Evolutionary conservation across 2,888 invertebrate species (phyloP), one percentile per base, ranked within the genome.

Genomic region (Diploptera punctata): DNA sequence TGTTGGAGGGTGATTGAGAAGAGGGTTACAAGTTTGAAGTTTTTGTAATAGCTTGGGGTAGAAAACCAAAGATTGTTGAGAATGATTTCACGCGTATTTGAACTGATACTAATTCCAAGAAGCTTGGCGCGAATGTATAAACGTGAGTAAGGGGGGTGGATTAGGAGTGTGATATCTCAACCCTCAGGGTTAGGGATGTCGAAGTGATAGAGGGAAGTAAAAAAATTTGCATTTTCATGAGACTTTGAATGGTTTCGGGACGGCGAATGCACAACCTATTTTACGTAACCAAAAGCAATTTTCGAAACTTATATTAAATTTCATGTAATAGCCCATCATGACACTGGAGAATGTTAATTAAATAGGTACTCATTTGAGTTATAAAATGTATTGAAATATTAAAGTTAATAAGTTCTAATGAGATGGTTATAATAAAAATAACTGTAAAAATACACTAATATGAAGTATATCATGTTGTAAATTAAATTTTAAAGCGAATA

Each of bases 1-100:
- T 47, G 18, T 47, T 47, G 19, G 47, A 24, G 52, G 52, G 13
- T 4, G n/a, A n/a, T n/a, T n/a, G n/a, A 19, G n/a, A 47, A 19
- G 52, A 24, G 52, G 13, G 52, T 47, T 47, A 52, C 9, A 2
- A 9, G 7, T 52, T 24, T 52, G 21, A 52, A 52, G 7, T 52
- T 52, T 52, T 49, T 24, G 19, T 52, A 9, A 7, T 16, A 13
- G 62, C 21, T 38, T 33, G 62, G 62, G 62, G n/a, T n/a, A n/a
- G 43, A 43, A 43, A 62, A 62, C 21, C 43, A 19, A 43, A 62
- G 62, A 62, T 62, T 62, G 62, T 62, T 62, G 62, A 24, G 16
- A 43, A 62, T 62, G 62, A 62, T 62, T 43, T 43, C 62, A 43
- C 62, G 62, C 33, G 31, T 21, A 21, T 38, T 61, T 61, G 33